Evolutionary conservation across 37 sponge, comb jelly and placozoan genomes (phyloP), one percentile per base, ranked within the genome.

Genomic region (Diacarnus erythraeanus): DNA sequence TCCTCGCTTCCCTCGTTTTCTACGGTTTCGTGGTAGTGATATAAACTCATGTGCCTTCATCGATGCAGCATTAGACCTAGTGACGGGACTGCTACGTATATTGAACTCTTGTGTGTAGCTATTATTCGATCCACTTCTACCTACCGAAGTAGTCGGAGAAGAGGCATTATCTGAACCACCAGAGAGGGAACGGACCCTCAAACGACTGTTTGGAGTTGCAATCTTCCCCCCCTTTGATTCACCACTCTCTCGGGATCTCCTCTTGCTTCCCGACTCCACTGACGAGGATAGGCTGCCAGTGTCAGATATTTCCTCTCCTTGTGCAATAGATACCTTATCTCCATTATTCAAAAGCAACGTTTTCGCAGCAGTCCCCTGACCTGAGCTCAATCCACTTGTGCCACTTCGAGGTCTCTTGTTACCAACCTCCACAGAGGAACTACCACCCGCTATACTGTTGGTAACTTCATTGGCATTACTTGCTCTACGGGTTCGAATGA

Each of bases 21-120:
- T 41, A 40, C 44, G 66, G 34, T 41, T 26, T 23, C 56, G 40
- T 36, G 84, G 84, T 5, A 84, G 77, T 5, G 76, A 75, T 15
- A 84, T 61, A 69, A 84, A 84, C 71, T 76, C 84, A 25, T 59
- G 73, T 23, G 56, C 39, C 60, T 77, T 84, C 70, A 75, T 31
- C 34, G 76, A 34, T 2, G 84, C 84, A 29, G 84, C 77, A 58
- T 41, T 75, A 23, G 84, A 84, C n/a, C 84, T 57, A 21, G 84
- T 84, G 57, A 84, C 29, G 60, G 84, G 84, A 75, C 76, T 76
- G 69, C 57, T 76, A 51, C 33, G 34, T 18, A 65, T 3, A 30
- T 17, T 35, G 17, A 65, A 65, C 31, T 65, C 66, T 3, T 31
- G 66, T 15, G 33, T 18, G 12, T 6, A 15, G 9, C 66, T 65